Evolutionary conservation across 2,113 vertebrate genomes (phyloP), one percentile per base, ranked within the genome.

Genomic region (Thunnus thynnus): DNA sequence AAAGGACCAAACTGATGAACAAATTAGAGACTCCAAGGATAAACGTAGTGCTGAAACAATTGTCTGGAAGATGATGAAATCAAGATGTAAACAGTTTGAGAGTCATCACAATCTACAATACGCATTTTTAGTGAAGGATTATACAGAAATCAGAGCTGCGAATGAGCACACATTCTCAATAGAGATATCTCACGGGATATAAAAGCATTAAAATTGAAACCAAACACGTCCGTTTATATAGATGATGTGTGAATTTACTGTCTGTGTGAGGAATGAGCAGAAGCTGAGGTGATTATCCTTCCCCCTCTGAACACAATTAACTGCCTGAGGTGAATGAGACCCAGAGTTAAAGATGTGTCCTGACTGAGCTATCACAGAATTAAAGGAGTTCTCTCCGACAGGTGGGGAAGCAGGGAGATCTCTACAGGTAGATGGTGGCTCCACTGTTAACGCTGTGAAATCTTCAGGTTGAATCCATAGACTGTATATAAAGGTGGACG

Each of bases 231-330:
- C 47, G 63, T 72, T 68, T 62, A 62, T 54, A 78, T 46, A 25
- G 74, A 80, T 48, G 70, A 89, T 76, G 32, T 66, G 58, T 62
- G n/a, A 55, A 62, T 80, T 75, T 82, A 76, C 58, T 65, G 50
- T 70, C 47, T 13, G 25, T 41, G 54, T 76, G 66, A 78, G 22
- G 50, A 51, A 65, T 41, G 52, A 58, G 58, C 30, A 61, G 57
- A 65, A 61, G 25, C 36, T 11, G 4, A 64, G 20, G 52, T 18
- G 56, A 80, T 55, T 68, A 41, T 32, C 9, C 8, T 30, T 30
- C 57, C 41, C 10, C 5, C 13, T 47, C 44, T 20, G 17, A 74
- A 56, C 41, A 27, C 13, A 63, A 30, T 20, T 27, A 76, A 65
- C 51, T 44, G 27, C 17, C 58, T 62, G 64, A 20, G 57, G 25